Conservation (phyloP, 2,797 vertebrate species). For the Rhynchotus rufescens region DNA sequence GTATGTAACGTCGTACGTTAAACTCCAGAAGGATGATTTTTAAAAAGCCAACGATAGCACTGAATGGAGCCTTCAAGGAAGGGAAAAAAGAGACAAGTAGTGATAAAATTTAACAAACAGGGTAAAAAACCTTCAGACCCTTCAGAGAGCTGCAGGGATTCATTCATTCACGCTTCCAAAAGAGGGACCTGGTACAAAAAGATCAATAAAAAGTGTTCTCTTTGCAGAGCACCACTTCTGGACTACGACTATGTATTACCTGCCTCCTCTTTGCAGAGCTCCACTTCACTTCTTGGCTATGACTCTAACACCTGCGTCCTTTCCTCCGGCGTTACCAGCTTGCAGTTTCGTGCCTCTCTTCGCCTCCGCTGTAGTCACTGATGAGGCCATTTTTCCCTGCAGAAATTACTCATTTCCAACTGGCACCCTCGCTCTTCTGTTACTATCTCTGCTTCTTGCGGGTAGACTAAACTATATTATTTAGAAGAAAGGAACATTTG, state of each 20-base stretch:
- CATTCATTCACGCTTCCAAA: background rate
- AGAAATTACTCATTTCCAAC: conserved; percentile 35
- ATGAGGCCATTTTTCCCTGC: background rate
- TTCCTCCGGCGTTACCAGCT: background rate
- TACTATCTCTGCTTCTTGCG: background rate
- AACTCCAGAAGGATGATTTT: conserved; percentile 16
- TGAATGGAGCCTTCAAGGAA: background rate
- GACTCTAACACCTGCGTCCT: background rate
- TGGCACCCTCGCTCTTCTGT: background rate
- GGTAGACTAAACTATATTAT: background rate
- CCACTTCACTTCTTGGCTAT: background rate
- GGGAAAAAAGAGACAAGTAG: conserved; percentile 10
- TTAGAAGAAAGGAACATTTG: background rate
- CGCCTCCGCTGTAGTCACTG: background rate
- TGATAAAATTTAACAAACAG: conserved; percentile 1
- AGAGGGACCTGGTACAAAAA: background rate
- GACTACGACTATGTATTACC: no score
- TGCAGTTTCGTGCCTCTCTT: background rate
- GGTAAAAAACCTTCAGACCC: background rate
- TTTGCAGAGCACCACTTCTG: no score
- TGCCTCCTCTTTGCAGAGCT: background rate
- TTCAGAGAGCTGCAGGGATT: background rate
- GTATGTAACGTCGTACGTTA: rapidly evolving
- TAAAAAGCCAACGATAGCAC: background rate
- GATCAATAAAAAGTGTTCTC: background rate